Evolutionary conservation across 1,140 invertebrate species (phyloP).

Genomic region (Diabrotica undecimpunctata): DNA sequence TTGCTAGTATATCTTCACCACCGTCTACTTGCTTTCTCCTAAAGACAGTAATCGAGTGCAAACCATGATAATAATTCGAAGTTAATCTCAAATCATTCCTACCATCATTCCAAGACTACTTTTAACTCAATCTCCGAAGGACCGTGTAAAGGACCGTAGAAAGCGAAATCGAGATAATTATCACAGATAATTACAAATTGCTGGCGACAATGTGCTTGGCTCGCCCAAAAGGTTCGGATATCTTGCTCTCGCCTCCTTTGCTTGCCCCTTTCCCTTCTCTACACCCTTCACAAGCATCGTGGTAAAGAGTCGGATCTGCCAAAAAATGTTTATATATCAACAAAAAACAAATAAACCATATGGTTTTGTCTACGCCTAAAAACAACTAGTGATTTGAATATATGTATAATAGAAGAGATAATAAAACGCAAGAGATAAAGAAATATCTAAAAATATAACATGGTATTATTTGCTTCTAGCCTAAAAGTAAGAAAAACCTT

Average conservation of each 20-base stretch:
- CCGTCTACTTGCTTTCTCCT: neutral
- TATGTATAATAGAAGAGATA: too few relatives aligned
- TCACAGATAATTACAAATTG: slow-evolving; percentile 33
- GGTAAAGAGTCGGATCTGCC: neutral
- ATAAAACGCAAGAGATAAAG: too few relatives aligned
- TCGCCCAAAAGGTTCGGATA: slow-evolving; percentile 9
- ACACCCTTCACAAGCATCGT: neutral
- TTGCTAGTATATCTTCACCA: neutral
- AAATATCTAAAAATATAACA: too few relatives aligned
- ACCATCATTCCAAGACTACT: slow-evolving; percentile 13
- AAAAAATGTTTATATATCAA: neutral
- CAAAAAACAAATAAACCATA: too few relatives aligned
- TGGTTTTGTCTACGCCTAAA: too few relatives aligned
- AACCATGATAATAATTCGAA: slow-evolving; percentile 19
- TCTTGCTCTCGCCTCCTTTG: slow-evolving; percentile 10
- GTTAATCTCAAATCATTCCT: slow-evolving; percentile 21
- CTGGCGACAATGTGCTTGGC: slow-evolving; percentile 22
- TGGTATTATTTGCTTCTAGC: too few relatives aligned
- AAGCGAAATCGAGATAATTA: slow-evolving; percentile 35
- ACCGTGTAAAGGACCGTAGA: slow-evolving; percentile 21
- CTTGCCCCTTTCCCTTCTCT: neutral
- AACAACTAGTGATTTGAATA: too few relatives aligned
- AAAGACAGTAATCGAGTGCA: slow-evolving; percentile 11
- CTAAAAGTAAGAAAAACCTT: too few relatives aligned
- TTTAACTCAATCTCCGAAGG: slow-evolving; percentile 29